Base-by-base conservation (phyloP, 2,888 invertebrate genomes). In the Macrophya alboannulata region DNA sequence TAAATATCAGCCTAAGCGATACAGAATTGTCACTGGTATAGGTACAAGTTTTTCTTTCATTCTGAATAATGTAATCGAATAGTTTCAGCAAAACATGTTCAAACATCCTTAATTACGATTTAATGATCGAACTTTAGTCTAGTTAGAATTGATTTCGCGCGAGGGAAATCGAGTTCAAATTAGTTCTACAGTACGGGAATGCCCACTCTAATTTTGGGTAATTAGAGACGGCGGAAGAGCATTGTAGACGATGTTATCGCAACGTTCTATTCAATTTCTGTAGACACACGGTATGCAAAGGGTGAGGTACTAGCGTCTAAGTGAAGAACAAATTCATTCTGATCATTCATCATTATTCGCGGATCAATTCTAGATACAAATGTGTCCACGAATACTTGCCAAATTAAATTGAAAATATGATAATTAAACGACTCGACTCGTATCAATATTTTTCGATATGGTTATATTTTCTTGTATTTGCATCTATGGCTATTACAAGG, bases 41-140 rank as follows among this genome's bases (percentile, higher is more conserved):
- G 40, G n/a, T 15, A 12, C 31, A 21, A 10, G 48, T 48, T 21
- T 62, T 2, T 81, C 62, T 37, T 68, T 68, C 17, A 37, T 15
- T 68, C 17, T 37, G 37, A 68, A 68, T 17, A 68, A 68, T 17
- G 68, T 37, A 12, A 68, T 68, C 31, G 68, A 37, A 68, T 68
- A 4, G 37, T 37, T 68, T 2, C 17, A 15, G 68, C 25, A 6
- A 62, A 68, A 68, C 68, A 68, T 37, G 68, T 68, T 68, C 68
- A 31, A 37, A 37, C 25, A 68, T 25, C 31, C 68, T 68, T 37
- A 68, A 37, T 37, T 68, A 17, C 37, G 68, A 68, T 68, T 68
- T 68, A 68, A 68, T 68, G 68, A 68, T 68, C 68, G 17, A 68
- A 68, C 68, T 68, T 68, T 37, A 68, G 68, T 68, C 68, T 68